Evolutionary conservation across 2,113 vertebrate species (phyloP).

Genomic region (Orientallactaga bullata): DNA sequence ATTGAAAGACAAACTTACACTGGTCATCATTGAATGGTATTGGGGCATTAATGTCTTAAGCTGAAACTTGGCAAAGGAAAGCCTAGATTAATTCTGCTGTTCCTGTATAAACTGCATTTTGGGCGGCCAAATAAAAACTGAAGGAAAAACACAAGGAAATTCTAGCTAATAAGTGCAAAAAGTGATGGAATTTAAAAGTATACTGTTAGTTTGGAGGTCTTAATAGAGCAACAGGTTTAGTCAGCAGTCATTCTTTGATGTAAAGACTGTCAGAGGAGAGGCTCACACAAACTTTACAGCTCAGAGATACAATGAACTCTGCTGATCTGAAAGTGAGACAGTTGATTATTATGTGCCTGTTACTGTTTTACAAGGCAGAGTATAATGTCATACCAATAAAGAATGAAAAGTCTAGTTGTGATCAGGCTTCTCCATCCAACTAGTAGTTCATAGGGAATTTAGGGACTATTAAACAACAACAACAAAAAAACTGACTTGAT

Average conservation of each 20-base stretch:
- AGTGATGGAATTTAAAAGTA: too few relatives aligned
- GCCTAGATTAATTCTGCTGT: neutral
- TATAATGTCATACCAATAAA: neutral
- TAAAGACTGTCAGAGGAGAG: too few relatives aligned
- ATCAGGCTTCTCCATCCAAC: neutral
- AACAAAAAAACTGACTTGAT: neutral
- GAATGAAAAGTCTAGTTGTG: neutral
- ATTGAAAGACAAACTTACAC: neutral
- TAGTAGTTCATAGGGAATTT: neutral
- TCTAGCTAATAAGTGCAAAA: too few relatives aligned
- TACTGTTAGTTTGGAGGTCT: too few relatives aligned
- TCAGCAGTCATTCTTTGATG: too few relatives aligned
- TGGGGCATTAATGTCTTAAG: neutral
- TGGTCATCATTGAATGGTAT: neutral
- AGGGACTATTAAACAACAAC: neutral
- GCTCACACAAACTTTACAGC: too few relatives aligned
- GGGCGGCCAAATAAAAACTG: neutral
- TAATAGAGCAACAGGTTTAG: too few relatives aligned
- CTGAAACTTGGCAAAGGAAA: neutral
- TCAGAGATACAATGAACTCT: too few relatives aligned
- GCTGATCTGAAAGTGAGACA: neutral
- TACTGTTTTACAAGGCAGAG: neutral
- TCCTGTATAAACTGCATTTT: neutral
- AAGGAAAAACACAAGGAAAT: neutral
- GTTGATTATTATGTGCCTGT: neutral